Percentiles rank a stretch among this genome's conserved stretches.
Evolutionary conservation across 2,888 invertebrate genomes (phyloP).

Genomic region (Gryllus longicercus): DNA sequence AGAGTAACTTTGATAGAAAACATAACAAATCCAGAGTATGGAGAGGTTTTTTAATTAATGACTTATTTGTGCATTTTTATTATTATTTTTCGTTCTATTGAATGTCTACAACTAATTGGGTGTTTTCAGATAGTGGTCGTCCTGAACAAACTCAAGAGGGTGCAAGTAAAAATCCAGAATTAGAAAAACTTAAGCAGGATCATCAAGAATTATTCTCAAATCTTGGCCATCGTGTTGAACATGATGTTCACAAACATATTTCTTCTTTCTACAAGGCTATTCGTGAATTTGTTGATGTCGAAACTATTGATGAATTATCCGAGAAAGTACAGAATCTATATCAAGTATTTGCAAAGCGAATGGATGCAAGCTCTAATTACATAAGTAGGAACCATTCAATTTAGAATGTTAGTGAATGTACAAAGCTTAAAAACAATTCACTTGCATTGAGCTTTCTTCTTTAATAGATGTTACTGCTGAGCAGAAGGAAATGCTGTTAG

Average conservation of each 20-base stretch:
- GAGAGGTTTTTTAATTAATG: too few species aligned
- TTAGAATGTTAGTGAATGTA: too few species aligned
- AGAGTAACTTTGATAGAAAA: too few species aligned
- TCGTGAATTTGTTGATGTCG: slow-evolving; percentile 56
- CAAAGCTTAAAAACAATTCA: neutral
- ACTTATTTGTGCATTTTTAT: too few species aligned
- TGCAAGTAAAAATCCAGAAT: slow-evolving; percentile 41
- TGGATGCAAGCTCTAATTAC: slow-evolving; percentile 65
- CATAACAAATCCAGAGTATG: too few species aligned
- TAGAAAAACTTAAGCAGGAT: slow-evolving; percentile 44
- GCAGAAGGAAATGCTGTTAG: slow-evolving; percentile 76
- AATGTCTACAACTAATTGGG: too few species aligned
- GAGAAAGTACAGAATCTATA: slow-evolving; percentile 90
- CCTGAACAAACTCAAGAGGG: slow-evolving; percentile 38
- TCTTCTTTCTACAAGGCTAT: slow-evolving; percentile 60
- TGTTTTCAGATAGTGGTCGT: slow-evolving; percentile 36
- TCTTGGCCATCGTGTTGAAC: slow-evolving; percentile 50
- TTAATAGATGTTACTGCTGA: slow-evolving; percentile 61
- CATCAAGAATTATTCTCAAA: slow-evolving; percentile 52
- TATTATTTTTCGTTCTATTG: too few species aligned
- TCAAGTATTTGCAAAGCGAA: slow-evolving; percentile 67
- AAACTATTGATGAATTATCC: slow-evolving; percentile 78
- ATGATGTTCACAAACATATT: slow-evolving; percentile 66
- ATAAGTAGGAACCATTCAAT: slow-evolving; percentile 44
- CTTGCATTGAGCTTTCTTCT: neutral